phyloP scores from a whole-genome alignment of 2,888 invertebrate species.

The Heliconius ethilla region DNA sequence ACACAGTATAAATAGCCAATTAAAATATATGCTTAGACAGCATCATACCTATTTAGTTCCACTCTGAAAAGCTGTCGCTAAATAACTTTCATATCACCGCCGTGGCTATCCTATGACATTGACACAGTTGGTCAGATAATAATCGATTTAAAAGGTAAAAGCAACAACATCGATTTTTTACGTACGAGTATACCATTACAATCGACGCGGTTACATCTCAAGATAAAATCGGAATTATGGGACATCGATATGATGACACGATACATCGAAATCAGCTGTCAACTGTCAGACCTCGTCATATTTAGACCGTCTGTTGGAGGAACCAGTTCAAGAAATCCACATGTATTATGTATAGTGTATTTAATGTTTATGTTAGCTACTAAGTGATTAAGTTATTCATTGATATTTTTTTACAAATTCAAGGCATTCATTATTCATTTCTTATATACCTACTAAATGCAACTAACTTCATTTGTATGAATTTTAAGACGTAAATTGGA shows the following conservation, averaged over 20 bases:
- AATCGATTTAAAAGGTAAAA: conserved; percentile 27
- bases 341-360: neutral
- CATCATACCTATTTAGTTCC: neutral
- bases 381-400: neutral
- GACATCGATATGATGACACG: conserved; percentile 24
- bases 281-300: conserved; percentile 13
- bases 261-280: conserved; percentile 24
- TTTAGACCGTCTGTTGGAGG: neutral
- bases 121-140: conserved; percentile 13
- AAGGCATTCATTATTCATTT: no score
- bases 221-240: conserved; percentile 22
- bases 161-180: conserved; percentile 15
- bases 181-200: neutral
- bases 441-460: no score
- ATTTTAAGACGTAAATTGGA: no score
- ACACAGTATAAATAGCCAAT: neutral
- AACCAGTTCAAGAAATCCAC: neutral
- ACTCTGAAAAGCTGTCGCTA: neutral
- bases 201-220: conserved; percentile 10
- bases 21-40: neutral
- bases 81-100: conserved; percentile 2
- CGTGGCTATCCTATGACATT: neutral
- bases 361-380: neutral
- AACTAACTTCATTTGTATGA: no score
- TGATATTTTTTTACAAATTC: neutral